A percentile compares a stretch with the other conserved stretches of the same genome.
phyloP scores from a whole-genome alignment of 2,888 invertebrate species.

The Agonopterix heracliana region DNA sequence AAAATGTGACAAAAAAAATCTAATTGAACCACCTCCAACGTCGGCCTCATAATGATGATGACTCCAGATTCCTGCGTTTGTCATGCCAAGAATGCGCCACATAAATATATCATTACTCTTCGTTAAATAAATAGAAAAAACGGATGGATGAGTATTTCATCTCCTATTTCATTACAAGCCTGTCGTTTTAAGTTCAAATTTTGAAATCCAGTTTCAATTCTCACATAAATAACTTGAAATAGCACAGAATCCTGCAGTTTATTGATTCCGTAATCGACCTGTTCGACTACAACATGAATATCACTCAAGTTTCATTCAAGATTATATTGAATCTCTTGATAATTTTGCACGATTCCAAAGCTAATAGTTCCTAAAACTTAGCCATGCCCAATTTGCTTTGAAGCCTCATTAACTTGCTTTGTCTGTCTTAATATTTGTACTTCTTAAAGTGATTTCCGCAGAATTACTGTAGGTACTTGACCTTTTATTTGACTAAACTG shows the following conservation, averaged over 20 bases:
- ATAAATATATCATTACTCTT: slow-evolving; percentile 52
- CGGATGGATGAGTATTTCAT: slow-evolving; percentile 33
- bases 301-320: not conserved
- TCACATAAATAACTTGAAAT: slow-evolving; percentile 12
- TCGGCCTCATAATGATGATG: slow-evolving; percentile 50
- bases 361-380: no score
- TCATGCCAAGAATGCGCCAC: slow-evolving; percentile 53
- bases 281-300: slow-evolving; percentile 21
- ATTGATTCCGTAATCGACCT: slow-evolving; percentile 25
- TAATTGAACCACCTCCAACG: slow-evolving; percentile 32
- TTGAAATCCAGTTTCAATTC: slow-evolving; percentile 18
- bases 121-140: slow-evolving; percentile 28
- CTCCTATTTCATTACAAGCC: slow-evolving; percentile 19
- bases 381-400: no score
- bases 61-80: slow-evolving; percentile 40
- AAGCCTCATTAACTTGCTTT: not conserved
- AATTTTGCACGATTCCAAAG: not conserved
- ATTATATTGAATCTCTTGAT: not conserved
- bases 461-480: slow-evolving; percentile 14
- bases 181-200: slow-evolving; percentile 11
- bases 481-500: slow-evolving; percentile 19
- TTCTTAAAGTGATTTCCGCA: slow-evolving; percentile 15
- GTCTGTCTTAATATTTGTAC: slow-evolving; percentile 10
- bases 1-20: slow-evolving; percentile 35
- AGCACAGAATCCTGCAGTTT: slow-evolving; percentile 14